These are phyloP conservation scores for Meandrusa payeni DNA, from an alignment of 2,888 invertebrate species.

Conservation along the genomic window DNA sequence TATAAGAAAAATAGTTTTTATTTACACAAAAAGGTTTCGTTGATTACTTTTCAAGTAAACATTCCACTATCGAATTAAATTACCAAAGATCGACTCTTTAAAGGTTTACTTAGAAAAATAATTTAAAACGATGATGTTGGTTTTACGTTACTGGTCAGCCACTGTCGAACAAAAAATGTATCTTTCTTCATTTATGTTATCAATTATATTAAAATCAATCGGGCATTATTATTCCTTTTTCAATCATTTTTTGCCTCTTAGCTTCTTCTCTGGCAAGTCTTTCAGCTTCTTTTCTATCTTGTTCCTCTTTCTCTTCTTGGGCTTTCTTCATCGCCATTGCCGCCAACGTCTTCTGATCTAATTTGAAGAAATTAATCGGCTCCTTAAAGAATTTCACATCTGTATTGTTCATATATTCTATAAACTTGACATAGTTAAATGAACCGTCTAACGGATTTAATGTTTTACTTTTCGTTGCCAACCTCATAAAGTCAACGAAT, in stretches of 20 bases:
- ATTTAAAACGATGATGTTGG: too few relatives aligned
- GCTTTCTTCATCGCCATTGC: conserved; percentile 66
- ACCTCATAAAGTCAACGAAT: conserved; percentile 56
- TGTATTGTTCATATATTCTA: conserved; percentile 66
- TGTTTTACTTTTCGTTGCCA: conserved; percentile 60
- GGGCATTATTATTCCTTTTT: conserved; percentile 54
- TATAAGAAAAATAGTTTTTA: too few relatives aligned
- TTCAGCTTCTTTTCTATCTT: conserved; percentile 58
- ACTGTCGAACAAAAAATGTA: too few relatives aligned
- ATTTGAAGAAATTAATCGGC: conserved; percentile 68
- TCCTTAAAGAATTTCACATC: conserved; percentile 58
- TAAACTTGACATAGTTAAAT: conserved; percentile 58
- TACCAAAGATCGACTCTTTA: too few relatives aligned
- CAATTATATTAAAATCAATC: conserved; percentile 30
- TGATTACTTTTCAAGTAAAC: too few relatives aligned
- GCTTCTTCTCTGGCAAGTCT: conserved; percentile 56
- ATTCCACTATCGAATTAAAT: too few relatives aligned
- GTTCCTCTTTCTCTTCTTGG: conserved; percentile 54
- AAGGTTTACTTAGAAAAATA: too few relatives aligned
- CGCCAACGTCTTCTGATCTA: conserved; percentile 69
- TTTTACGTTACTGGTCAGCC: too few relatives aligned
- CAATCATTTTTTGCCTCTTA: conserved; percentile 58
- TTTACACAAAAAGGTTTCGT: too few relatives aligned
- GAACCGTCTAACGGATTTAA: conserved; percentile 49
- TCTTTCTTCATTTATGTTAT: too few relatives aligned